Percentiles rank a stretch among this genome's conserved stretches.
These are phyloP conservation scores for Ellobium chinense DNA, from an alignment of 2,888 invertebrate genomes.

Conservation along the genomic window DNA sequence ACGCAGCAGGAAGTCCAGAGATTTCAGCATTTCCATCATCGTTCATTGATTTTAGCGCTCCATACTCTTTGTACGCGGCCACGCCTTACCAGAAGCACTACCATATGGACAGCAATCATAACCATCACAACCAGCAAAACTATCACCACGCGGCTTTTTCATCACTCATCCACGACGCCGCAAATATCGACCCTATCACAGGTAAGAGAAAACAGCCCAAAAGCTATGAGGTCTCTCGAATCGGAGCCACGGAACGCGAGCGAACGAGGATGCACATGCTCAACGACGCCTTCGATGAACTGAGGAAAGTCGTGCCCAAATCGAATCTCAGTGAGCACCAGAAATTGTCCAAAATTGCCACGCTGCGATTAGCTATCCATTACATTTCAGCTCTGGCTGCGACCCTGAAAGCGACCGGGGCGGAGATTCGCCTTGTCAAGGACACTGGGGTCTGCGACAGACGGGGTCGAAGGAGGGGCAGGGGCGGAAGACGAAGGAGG, in stretches of 20 bases:
- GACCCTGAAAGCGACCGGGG: slow-evolving; percentile 67
- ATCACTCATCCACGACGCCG: background rate
- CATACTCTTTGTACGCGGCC: slow-evolving; percentile 24
- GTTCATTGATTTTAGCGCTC: slow-evolving; percentile 40
- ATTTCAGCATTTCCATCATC: slow-evolving; percentile 28
- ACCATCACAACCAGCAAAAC: background rate
- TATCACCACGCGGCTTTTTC: slow-evolving; percentile 7
- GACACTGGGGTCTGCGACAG: slow-evolving; percentile 59
- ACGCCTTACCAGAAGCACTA: background rate
- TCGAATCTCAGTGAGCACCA: slow-evolving; percentile 77
- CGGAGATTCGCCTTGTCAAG: slow-evolving; percentile 65
- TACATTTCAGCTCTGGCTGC: slow-evolving; percentile 75
- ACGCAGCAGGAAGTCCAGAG: slow-evolving; percentile 17
- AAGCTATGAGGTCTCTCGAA: slow-evolving; percentile 54
- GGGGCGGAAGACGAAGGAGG: slow-evolving; percentile 52
- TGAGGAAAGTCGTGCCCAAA: slow-evolving; percentile 75
- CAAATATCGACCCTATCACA: background rate
- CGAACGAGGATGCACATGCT: slow-evolving; percentile 78
- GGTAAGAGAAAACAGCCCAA: slow-evolving; percentile 27
- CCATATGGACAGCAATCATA: background rate
- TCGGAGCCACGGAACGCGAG: slow-evolving; percentile 75
- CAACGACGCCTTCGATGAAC: slow-evolving; percentile 78
- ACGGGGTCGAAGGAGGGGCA: slow-evolving; percentile 63
- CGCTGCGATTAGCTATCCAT: slow-evolving; percentile 77
- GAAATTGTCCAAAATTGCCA: slow-evolving; percentile 78